Evolutionary conservation across 2,113 vertebrate species (phyloP).

Genomic region (Chaetops frenatus): DNA sequence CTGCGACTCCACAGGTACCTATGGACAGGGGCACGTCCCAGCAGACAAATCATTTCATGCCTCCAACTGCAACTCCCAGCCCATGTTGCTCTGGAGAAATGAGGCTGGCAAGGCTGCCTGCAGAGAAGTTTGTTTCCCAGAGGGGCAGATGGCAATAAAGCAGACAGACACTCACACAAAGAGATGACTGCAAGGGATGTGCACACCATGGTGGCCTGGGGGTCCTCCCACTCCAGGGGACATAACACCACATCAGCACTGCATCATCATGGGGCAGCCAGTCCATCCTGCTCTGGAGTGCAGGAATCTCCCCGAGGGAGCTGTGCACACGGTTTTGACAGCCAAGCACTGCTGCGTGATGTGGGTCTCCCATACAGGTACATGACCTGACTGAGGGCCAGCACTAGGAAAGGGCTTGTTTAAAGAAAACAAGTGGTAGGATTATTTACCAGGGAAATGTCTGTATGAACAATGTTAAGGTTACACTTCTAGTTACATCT

Average conservation of each 20-base stretch:
- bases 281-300: fast-evolving
- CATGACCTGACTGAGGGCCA: fast-evolving
- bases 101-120: background rate
- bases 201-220: fast-evolving
- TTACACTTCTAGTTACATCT: background rate
- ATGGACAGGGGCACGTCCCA: background rate
- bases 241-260: background rate
- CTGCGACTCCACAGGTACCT: background rate
- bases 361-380: fast-evolving
- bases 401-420: background rate
- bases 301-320: background rate
- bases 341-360: fast-evolving
- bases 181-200: background rate
- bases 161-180: background rate
- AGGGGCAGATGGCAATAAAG: background rate
- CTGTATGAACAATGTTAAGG: fast-evolving
- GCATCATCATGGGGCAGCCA: fast-evolving
- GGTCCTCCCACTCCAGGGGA: background rate
- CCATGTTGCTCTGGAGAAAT: fast-evolving
- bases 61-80: background rate
- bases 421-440: background rate
- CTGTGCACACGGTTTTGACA: background rate
- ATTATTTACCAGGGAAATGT: background rate
- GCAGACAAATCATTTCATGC: background rate
- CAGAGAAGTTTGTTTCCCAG: background rate